Conservation (phyloP, 2,888 invertebrate species). For the Eutolmus rufibarbis region DNA sequence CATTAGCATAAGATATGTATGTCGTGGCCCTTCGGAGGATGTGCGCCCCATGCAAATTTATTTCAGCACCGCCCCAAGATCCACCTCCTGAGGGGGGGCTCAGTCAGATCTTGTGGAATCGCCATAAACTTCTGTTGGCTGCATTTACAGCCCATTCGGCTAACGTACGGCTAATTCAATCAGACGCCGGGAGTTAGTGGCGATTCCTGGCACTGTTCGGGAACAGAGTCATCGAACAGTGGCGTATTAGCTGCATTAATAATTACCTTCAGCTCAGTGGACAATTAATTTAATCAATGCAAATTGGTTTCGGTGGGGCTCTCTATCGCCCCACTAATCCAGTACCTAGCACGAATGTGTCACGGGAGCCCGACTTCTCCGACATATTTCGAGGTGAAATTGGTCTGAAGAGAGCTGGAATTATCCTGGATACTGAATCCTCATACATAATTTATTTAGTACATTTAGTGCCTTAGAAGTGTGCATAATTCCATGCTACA, state of each 20-base stretch:
- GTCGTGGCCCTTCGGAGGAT: not conserved
- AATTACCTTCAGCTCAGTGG: not conserved
- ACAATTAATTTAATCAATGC: constrained; percentile 20
- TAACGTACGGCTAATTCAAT: not conserved
- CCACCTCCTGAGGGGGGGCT: not conserved
- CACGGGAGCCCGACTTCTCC: not conserved
- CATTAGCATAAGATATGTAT: not conserved
- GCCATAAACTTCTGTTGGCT: not conserved
- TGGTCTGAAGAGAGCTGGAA: not conserved
- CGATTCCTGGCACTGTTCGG: not conserved
- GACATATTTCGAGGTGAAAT: not conserved
- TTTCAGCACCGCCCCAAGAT: not conserved
- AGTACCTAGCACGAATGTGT: not conserved
- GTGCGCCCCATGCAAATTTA: not conserved
- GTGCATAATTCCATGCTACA: not conserved
- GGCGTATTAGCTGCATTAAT: not conserved
- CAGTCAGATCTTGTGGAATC: not conserved
- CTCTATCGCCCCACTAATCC: not conserved
- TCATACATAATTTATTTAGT: constrained; percentile 12
- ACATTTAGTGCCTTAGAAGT: not conserved
- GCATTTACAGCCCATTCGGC: not conserved
- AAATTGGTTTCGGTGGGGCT: not conserved
- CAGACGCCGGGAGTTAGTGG: not conserved
- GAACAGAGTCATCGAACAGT: not conserved
- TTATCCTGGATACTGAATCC: not conserved